These are phyloP conservation scores for Sander lucioperca DNA, from an alignment of 2,113 vertebrate species.

Conservation along the genomic window DNA sequence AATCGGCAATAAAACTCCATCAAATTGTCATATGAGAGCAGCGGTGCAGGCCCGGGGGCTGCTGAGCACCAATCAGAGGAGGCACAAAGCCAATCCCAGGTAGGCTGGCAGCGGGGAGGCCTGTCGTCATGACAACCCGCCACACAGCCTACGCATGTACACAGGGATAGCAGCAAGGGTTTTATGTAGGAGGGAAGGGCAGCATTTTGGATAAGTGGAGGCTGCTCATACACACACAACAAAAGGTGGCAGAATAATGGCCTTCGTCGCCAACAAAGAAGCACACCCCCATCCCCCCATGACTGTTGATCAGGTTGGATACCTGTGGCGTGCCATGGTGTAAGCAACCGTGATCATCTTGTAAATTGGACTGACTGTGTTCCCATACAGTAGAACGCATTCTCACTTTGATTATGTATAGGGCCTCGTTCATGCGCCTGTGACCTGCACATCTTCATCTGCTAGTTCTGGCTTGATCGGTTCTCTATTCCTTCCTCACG, in stretches of 20 bases:
- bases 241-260: conserved; percentile 26
- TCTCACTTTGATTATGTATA: not conserved
- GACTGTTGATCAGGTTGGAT: conserved; percentile 27
- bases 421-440: not conserved
- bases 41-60: conserved; percentile 73
- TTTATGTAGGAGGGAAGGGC: conserved; percentile 63
- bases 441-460: not conserved
- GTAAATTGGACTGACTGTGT: not conserved
- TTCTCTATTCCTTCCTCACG: not conserved
- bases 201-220: conserved; percentile 69
- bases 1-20: conserved; percentile 85
- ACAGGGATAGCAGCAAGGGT: conserved; percentile 54
- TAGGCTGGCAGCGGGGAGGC: conserved; percentile 78
- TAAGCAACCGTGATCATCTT: not conserved
- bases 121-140: conserved; percentile 84
- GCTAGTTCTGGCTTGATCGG: not conserved
- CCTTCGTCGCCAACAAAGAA: conserved; percentile 6
- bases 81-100: conserved; percentile 82
- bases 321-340: conserved; percentile 25
- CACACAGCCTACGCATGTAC: conserved; percentile 75
- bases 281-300: not conserved
- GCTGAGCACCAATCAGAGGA: conserved; percentile 80
- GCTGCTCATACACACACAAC: conserved; percentile 46
- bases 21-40: conserved; percentile 83
- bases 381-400: not conserved